These are phyloP conservation scores for Habropoda laboriosa DNA, from an alignment of 1,140 invertebrate genomes.

Conservation along the genomic window DNA sequence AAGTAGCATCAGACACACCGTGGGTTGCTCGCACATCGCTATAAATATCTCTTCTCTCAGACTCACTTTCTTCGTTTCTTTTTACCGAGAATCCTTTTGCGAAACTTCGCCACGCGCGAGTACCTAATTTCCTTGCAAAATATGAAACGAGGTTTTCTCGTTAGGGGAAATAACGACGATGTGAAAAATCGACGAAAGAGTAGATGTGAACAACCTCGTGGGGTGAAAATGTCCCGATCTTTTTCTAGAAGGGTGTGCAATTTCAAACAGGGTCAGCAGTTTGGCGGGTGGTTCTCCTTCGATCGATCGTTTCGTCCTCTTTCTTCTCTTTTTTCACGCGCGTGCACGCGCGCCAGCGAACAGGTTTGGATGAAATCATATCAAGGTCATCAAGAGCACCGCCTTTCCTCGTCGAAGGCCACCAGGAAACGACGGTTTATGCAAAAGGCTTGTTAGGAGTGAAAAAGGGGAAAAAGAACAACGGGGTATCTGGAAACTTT, in stretches of 20 bases:
- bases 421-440: constrained; percentile 57
- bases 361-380: constrained; percentile 64
- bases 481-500: not conserved
- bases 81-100: not conserved
- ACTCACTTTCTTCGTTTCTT: not conserved
- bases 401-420: constrained; percentile 62
- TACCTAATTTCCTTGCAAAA: too few species aligned
- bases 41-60: not conserved
- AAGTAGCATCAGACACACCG: not conserved
- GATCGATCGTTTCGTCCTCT: constrained; percentile 12
- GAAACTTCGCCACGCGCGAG: not conserved
- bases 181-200: not conserved
- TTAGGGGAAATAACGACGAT: too few species aligned
- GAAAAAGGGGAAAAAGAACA: constrained; percentile 14
- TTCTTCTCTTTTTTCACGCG: constrained; percentile 29
- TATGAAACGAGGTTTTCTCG: too few species aligned
- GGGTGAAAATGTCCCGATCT: not conserved
- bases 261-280: constrained; percentile 13
- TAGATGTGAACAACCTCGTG: not conserved
- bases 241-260: not conserved
- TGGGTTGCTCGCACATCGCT: not conserved
- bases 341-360: constrained; percentile 22
- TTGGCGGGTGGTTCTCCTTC: not conserved
- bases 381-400: constrained; percentile 53
- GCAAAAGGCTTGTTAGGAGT: constrained; percentile 30